These are phyloP conservation scores for Steinernema carpocapsae DNA, from an alignment of 2,888 invertebrate species.

Conservation along the genomic window DNA sequence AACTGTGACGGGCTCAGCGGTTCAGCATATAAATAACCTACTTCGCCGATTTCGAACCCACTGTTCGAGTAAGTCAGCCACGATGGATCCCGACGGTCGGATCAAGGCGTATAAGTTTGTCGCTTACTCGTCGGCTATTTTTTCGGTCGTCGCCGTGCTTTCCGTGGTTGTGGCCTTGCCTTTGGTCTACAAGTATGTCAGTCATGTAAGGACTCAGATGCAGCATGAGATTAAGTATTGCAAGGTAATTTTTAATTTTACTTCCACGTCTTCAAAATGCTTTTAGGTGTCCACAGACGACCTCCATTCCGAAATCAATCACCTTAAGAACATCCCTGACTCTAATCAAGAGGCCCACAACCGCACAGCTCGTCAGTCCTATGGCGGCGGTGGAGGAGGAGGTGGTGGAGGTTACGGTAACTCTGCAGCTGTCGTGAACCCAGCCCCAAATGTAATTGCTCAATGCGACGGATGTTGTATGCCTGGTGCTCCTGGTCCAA, in stretches of 20 bases:
- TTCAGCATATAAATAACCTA: conserved; percentile 31
- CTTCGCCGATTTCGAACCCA: conserved; percentile 2
- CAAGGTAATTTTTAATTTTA: not conserved
- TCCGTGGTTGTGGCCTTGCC: conserved; percentile 25
- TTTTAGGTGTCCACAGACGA: conserved; percentile 23
- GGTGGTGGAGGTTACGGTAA: not conserved
- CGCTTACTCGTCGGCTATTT: conserved; percentile 33
- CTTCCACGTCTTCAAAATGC: not conserved
- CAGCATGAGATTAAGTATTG: conserved; percentile 26
- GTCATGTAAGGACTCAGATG: not conserved
- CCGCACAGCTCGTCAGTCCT: conserved; percentile 22
- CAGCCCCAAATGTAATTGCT: not conserved
- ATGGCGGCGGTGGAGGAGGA: too few species aligned
- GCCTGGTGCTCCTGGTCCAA: conserved; percentile 1
- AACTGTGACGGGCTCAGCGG: not conserved
- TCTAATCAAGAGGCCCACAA: conserved; percentile 1
- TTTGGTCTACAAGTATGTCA: conserved; percentile 27
- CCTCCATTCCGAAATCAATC: conserved; percentile 10
- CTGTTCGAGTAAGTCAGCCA: conserved; percentile 14
- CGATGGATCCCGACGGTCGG: conserved; percentile 33
- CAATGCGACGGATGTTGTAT: conserved; percentile 27
- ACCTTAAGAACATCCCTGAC: conserved; percentile 9
- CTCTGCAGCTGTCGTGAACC: not conserved
- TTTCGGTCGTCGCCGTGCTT: conserved; percentile 23
- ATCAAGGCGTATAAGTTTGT: conserved; percentile 32